Evolutionary conservation across 2,797 vertebrate genomes (phyloP).

Genomic region (Coregonus ussuriensis): DNA sequence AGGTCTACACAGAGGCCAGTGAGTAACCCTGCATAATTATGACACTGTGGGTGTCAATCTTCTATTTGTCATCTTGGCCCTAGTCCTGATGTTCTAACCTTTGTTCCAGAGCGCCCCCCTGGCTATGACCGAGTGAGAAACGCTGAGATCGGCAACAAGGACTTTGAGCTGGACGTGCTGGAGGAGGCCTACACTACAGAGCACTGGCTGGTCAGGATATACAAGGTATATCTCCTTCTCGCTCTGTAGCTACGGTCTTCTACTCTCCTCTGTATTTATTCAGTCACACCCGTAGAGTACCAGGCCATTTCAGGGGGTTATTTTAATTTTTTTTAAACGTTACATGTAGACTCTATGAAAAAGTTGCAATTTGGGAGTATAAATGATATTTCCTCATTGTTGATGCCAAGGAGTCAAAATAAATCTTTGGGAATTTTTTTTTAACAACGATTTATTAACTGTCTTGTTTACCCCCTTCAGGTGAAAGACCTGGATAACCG

Average conservation of each 20-base stretch:
- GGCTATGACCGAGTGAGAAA: slow-evolving; percentile 97
- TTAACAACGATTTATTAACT: slow-evolving; percentile 16
- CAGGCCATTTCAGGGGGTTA: not conserved
- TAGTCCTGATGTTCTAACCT: slow-evolving; percentile 7
- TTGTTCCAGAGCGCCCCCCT: slow-evolving; percentile 88
- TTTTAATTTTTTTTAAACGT: too few species aligned
- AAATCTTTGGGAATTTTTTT: not conserved
- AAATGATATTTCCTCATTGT: too few species aligned
- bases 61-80: not conserved
- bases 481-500: slow-evolving; percentile 98
- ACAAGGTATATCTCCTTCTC: slow-evolving; percentile 81
- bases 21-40: slow-evolving; percentile 63
- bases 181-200: slow-evolving; percentile 99
- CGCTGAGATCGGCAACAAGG: slow-evolving; percentile 99
- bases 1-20: slow-evolving; percentile 99
- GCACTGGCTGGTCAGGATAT: slow-evolving; percentile 99
- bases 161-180: slow-evolving; percentile 97
- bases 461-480: slow-evolving; percentile 61
- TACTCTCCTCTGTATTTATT: not conserved
- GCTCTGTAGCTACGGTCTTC: not conserved
- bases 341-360: too few species aligned
- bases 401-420: too few species aligned
- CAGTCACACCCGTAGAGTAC: not conserved
- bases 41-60: not conserved
- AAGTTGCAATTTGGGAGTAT: too few species aligned